Evolutionary conservation across 2,113 vertebrate species (phyloP), one percentile per base, ranked within the genome.

Genomic region (Sinocyclocheilus anophthalmus): DNA sequence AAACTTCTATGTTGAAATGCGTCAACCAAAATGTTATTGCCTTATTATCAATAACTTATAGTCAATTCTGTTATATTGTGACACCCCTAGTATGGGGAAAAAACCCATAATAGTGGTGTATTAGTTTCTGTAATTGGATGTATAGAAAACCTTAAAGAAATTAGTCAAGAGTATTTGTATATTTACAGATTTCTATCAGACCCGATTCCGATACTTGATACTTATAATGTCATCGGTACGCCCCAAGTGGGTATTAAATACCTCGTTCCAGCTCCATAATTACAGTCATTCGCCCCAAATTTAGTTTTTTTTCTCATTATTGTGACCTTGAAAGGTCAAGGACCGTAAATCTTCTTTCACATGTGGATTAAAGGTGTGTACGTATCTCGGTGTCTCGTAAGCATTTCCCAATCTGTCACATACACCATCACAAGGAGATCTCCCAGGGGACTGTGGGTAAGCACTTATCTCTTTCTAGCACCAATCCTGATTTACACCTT

Each of bases 401-500:
- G 61, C 80, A 67, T 70, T 53, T 18, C 63, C 53, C 14, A 75
- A 76, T 22, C 33, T 0, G 18, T 84, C 59, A 30, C 16, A 55
- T 9, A 61, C 50, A 48, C 50, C 55, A 77, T 53, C 39, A 86
- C 22, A 75, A 65, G 57, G 30, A 42, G 53, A 65, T 30, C 39
- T 79, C 81, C 48, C 81, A 84, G 8, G 73, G 79, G 63, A 57
- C 24, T 37, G 53, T 61, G 50, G 59, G 53, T 79, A 73, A 78
- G 69, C 57, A 45, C 72, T 76, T 79, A 73, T 77, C 45, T 63
- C 80, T 30, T 73, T 73, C 3, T 67, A 88, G 55, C 30, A 42
- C 81, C 84, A 61, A n/a, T 26, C 10, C 48, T 81, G 70, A 85
- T 87, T 84, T 87, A 82, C 70, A 78, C 59, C 69, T 72, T 81